Percentiles rank a stretch among this genome's conserved stretches.
These are phyloP conservation scores for Nephila pilipes DNA, from an alignment of 1,140 invertebrate species.

Conservation along the genomic window DNA sequence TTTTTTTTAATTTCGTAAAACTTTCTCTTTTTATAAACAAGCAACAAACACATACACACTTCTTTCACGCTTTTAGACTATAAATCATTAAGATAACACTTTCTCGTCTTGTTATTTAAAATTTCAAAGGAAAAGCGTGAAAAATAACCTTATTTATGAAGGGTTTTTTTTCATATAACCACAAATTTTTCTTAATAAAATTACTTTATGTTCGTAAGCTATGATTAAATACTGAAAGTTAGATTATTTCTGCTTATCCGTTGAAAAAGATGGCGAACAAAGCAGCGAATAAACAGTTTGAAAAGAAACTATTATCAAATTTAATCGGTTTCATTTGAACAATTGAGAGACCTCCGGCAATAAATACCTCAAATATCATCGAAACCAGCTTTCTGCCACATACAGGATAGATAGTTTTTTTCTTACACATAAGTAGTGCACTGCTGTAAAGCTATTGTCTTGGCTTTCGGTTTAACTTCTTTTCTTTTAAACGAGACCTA, in stretches of 20 bases:
- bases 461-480: background rate
- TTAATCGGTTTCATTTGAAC: constrained; percentile 25
- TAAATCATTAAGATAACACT: too few relatives aligned
- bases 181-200: too few relatives aligned
- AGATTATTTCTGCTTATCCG: background rate
- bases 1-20: too few relatives aligned
- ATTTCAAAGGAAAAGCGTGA: too few relatives aligned
- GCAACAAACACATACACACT: too few relatives aligned
- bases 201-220: too few relatives aligned
- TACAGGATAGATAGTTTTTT: background rate
- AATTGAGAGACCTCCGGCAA: background rate
- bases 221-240: too few relatives aligned
- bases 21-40: too few relatives aligned
- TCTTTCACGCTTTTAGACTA: too few relatives aligned
- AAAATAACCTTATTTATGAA: too few relatives aligned
- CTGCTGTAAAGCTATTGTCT: background rate
- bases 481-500: background rate
- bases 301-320: background rate
- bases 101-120: too few relatives aligned
- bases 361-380: constrained; percentile 2
- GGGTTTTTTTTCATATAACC: too few relatives aligned
- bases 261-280: background rate
- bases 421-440: background rate
- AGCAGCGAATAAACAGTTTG: background rate
- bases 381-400: background rate